These are phyloP conservation scores for Paratrypauchen microcephalus DNA, from an alignment of 2,797 vertebrate genomes.

Conservation along the genomic window DNA sequence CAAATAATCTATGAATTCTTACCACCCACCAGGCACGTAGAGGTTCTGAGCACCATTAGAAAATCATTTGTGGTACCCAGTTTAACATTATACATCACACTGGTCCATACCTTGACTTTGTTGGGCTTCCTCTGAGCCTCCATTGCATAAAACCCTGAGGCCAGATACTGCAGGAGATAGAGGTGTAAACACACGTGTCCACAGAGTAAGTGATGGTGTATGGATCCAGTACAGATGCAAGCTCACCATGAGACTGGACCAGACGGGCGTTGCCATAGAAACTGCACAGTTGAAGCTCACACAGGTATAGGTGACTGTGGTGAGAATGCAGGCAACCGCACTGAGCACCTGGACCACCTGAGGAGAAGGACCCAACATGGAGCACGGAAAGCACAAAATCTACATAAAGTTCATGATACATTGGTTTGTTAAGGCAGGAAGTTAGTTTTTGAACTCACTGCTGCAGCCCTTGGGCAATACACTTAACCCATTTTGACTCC, in stretches of 20 bases:
- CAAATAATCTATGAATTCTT: too few relatives aligned
- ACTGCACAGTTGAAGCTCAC: slow-evolving; percentile 71
- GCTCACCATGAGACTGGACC: slow-evolving; percentile 73
- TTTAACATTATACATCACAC: not conserved
- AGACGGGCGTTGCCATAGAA: slow-evolving; percentile 68
- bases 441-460: too few relatives aligned
- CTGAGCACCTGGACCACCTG: slow-evolving; percentile 73
- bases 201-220: not conserved
- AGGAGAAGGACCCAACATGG: not conserved
- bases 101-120: slow-evolving; percentile 64
- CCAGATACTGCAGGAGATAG: slow-evolving; percentile 66
- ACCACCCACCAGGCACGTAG: too few relatives aligned
- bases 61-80: too few relatives aligned
- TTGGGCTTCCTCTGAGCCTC: slow-evolving; percentile 70
- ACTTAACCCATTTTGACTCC: too few relatives aligned
- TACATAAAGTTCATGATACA: too few relatives aligned
- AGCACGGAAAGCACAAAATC: not conserved
- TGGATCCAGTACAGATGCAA: not conserved
- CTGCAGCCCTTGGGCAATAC: too few relatives aligned
- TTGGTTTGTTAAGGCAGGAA: too few relatives aligned
- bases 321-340: slow-evolving; percentile 62
- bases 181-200: slow-evolving; percentile 5
- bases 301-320: slow-evolving; percentile 67
- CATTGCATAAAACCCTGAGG: slow-evolving; percentile 64
- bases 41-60: too few relatives aligned